Evolutionary conservation across 2,797 vertebrate genomes (phyloP).

Genomic region (Pangasius macronema): DNA sequence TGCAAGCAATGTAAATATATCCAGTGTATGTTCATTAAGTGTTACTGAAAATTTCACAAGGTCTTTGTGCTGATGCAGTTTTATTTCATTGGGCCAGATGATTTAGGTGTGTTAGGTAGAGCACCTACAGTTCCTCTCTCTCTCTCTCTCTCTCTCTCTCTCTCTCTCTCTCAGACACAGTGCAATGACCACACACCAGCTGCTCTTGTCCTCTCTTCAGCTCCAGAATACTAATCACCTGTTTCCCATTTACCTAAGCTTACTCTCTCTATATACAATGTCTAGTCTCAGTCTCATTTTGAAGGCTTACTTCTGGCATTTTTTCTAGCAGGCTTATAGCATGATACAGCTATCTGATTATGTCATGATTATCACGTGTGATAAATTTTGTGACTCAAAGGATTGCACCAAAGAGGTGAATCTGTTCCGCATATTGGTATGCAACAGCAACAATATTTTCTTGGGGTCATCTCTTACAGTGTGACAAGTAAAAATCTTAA

Average conservation of each 20-base stretch:
- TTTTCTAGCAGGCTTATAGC: neutral
- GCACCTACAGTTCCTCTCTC: neutral
- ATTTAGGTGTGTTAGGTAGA: neutral
- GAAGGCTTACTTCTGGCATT: neutral
- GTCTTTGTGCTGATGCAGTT: constrained; percentile 35
- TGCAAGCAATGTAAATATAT: constrained; percentile 36
- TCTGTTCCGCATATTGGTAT: neutral
- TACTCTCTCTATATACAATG: neutral
- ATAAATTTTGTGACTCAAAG: neutral
- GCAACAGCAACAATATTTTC: neutral
- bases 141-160: neutral
- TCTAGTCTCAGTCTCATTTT: neutral
- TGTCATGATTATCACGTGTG: neutral
- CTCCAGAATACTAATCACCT: constrained; percentile 8
- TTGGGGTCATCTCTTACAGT: neutral
- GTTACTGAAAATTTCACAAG: constrained; percentile 32
- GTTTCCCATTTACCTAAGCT: neutral
- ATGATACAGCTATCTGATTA: too few species aligned
- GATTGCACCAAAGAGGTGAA: neutral
- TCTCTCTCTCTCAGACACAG: neutral
- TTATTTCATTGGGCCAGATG: constrained; percentile 46
- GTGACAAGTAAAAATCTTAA: neutral
- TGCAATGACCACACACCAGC: neutral
- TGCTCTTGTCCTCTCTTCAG: neutral
- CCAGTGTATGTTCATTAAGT: constrained; percentile 36